Base-by-base conservation (phyloP, 2,113 vertebrate species). In the Turnix velox region DNA sequence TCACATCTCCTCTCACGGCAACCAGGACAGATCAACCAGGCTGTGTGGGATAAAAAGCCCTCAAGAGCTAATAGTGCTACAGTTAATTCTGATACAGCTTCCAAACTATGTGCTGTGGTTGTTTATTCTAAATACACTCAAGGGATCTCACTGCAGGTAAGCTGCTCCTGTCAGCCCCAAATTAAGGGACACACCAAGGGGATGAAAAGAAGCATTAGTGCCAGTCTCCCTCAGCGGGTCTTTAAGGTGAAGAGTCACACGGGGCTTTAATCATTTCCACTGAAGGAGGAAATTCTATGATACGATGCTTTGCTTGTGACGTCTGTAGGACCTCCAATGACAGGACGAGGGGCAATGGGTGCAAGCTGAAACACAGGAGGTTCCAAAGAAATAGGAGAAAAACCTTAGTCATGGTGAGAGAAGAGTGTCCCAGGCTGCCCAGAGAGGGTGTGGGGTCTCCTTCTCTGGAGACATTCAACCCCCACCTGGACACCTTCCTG, bases 171-270 rank as follows among this genome's bases (percentile, higher is more conserved):
- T 27, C 45, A 55, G 15, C 12, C 31, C 28, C 0, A 59, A 52
- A 46, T 42, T 11, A 52, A 71, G 37, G 15, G 18, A 80, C 13
- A 14, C 28, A 49, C 18, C 48, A n/a, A n/a, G 39, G 16, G 18
- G 9, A 58, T 8, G n/a, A 59, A 18, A 48, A 68, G 74, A 57
- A 63, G 78, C 65, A 33, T 13, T 27, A 52, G 10, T 12, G 30
- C 62, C 4, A 1, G 22, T 46, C 68, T 77, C 40, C 9, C 25
- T 40, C 3, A 0, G 30, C 0, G 9, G 3, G 20, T 24, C 58
- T 85, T 48, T 37, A 46, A 79, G 72, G 33, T 62, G 14, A 12
- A 57, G 14, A 69, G 35, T 4, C 27, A 5, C 14, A 30, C 37
- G 55, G 49, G 0, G 0, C 17, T 81, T 49, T 4, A n/a, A 55